A percentile compares a stretch with the other conserved stretches of the same genome.
Conservation (phyloP, 1,140 invertebrate genomes). For the Mercenaria mercenaria region DNA sequence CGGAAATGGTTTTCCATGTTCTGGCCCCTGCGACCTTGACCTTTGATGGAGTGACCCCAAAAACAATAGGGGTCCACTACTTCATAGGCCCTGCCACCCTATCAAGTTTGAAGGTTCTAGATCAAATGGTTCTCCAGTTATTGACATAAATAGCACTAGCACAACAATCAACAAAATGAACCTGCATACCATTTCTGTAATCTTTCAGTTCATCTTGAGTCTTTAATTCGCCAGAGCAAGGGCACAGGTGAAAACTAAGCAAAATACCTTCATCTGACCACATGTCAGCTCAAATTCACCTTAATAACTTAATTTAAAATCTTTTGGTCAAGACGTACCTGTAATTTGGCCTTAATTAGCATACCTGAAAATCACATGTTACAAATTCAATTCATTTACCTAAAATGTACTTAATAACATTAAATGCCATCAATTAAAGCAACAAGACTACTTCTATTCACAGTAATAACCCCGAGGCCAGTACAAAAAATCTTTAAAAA, state of each 20-base stretch:
- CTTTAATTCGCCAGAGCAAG: too few species aligned
- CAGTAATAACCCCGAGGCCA: neutral
- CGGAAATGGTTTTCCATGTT: too few species aligned
- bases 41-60: too few species aligned
- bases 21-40: too few species aligned
- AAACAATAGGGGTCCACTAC: too few species aligned
- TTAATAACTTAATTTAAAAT: constrained; percentile 10
- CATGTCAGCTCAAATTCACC: neutral
- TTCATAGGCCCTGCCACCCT: too few species aligned
- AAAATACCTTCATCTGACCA: neutral
- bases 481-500: neutral
- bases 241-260: neutral
- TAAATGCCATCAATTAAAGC: constrained; percentile 22
- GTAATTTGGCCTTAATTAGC: neutral
- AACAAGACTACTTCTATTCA: neutral
- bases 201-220: too few species aligned
- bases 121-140: too few species aligned
- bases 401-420: constrained; percentile 24
- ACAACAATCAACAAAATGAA: too few species aligned
- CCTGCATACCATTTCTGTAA: too few species aligned
- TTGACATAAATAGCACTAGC: too few species aligned
- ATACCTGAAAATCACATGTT: neutral
- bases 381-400: neutral
- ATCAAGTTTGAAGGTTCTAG: too few species aligned
- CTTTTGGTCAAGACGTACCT: constrained; percentile 14